Evolutionary conservation across 2,113 vertebrate genomes (phyloP).

Genomic region (Excalfactoria chinensis): DNA sequence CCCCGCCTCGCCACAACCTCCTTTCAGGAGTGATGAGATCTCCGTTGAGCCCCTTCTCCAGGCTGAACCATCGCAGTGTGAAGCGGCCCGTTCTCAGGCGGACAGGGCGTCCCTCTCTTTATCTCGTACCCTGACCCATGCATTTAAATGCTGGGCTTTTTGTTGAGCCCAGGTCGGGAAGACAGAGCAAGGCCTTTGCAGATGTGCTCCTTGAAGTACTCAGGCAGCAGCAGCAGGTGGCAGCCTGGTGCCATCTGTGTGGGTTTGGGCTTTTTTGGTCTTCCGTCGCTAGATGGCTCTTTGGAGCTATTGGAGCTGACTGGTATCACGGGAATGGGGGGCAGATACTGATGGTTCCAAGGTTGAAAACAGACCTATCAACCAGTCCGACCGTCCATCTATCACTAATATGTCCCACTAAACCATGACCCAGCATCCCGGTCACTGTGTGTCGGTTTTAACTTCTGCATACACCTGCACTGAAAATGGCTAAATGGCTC

Average conservation of each 20-base stretch:
- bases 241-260: conserved; percentile 33
- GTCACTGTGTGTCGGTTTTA: neutral
- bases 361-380: no score
- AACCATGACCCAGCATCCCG: neutral
- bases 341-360: neutral
- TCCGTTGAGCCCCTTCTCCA: no score
- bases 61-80: no score
- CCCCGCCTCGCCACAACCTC: no score
- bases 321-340: neutral
- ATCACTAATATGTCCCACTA: no score
- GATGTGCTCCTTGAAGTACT: neutral
- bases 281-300: neutral
- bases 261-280: neutral
- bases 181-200: neutral
- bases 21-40: no score
- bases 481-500: neutral
- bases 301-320: neutral
- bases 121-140: no score
- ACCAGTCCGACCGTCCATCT: no score
- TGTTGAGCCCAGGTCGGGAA: neutral
- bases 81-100: neutral
- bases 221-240: conserved; percentile 58
- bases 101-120: neutral
- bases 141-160: neutral
- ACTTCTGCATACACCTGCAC: neutral